Evolutionary conservation across 2,113 vertebrate species (phyloP).

Genomic region (Perca fluviatilis): DNA sequence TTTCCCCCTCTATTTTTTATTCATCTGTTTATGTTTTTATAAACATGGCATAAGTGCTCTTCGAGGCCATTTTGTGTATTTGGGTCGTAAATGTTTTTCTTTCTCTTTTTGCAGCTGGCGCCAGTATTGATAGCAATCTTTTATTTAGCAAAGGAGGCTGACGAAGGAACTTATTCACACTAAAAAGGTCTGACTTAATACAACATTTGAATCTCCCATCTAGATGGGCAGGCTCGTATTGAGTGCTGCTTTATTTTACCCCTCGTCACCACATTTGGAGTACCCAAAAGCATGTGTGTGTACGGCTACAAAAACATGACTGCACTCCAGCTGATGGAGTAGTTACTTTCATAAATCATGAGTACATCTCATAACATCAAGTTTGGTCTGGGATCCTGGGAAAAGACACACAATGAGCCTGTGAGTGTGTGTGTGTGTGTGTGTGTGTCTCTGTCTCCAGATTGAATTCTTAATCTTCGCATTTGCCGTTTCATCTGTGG

Average conservation of each 20-base stretch:
- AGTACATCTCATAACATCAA: conserved; percentile 67
- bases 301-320: conserved; percentile 22
- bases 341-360: conserved; percentile 68
- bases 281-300: background rate
- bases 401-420: conserved; percentile 39
- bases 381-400: conserved; percentile 49
- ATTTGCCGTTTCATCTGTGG: conserved; percentile 66
- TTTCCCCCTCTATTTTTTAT: conserved; percentile 11
- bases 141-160: background rate
- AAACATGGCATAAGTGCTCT: conserved; percentile 21
- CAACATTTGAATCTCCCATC: conserved; percentile 45
- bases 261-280: conserved; percentile 11
- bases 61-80: conserved; percentile 27
- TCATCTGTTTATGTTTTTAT: conserved; percentile 40
- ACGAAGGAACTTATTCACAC: conserved; percentile 26
- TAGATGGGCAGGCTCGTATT: conserved; percentile 22
- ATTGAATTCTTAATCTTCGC: conserved; percentile 71
- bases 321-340: conserved; percentile 55
- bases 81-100: conserved; percentile 9
- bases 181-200: conserved; percentile 34
- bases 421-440: background rate
- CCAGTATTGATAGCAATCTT: conserved; percentile 15
- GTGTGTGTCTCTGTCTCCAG: conserved; percentile 40
- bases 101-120: conserved; percentile 1
- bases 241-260: conserved; percentile 39